Evolutionary conservation across 2,113 vertebrate genomes (phyloP).

Genomic region (Centrocercus urophasianus): DNA sequence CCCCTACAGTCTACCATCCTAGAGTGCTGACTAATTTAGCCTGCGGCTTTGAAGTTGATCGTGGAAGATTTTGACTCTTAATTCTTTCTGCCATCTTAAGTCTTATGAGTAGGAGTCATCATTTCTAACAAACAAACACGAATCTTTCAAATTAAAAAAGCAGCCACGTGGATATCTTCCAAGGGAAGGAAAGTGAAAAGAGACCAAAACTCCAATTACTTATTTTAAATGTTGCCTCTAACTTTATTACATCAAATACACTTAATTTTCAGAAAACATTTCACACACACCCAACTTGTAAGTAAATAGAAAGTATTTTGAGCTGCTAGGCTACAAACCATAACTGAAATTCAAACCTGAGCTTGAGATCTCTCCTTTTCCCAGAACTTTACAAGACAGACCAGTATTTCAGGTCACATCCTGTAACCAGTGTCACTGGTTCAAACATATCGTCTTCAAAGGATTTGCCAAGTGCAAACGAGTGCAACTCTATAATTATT

Average conservation of each 20-base stretch:
- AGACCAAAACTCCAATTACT: not conserved
- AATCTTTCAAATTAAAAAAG: not conserved
- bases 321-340: slow-evolving; percentile 15
- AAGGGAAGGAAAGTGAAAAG: not conserved
- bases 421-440: slow-evolving; percentile 67
- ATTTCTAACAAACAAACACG: not conserved
- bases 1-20: not conserved
- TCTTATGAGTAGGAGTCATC: not conserved
- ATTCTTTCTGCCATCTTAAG: not conserved
- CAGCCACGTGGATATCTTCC: not conserved
- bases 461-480: slow-evolving; percentile 63
- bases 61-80: not conserved
- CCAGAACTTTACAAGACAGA: slow-evolving; percentile 67
- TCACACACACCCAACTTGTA: not conserved
- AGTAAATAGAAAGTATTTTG: slow-evolving; percentile 18
- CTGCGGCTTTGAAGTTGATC: not conserved
- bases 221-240: slow-evolving; percentile 4
- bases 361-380: slow-evolving; percentile 50
- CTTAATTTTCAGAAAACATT: slow-evolving; percentile 13
- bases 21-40: not conserved
- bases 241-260: not conserved
- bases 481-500: slow-evolving; percentile 67
- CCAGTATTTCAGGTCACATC: slow-evolving; percentile 69
- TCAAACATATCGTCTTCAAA: slow-evolving; percentile 60
- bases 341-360: slow-evolving; percentile 39